These are phyloP conservation scores for Sinocyclocheilus maitianheensis DNA, from an alignment of 2,113 vertebrate genomes.

Conservation along the genomic window DNA sequence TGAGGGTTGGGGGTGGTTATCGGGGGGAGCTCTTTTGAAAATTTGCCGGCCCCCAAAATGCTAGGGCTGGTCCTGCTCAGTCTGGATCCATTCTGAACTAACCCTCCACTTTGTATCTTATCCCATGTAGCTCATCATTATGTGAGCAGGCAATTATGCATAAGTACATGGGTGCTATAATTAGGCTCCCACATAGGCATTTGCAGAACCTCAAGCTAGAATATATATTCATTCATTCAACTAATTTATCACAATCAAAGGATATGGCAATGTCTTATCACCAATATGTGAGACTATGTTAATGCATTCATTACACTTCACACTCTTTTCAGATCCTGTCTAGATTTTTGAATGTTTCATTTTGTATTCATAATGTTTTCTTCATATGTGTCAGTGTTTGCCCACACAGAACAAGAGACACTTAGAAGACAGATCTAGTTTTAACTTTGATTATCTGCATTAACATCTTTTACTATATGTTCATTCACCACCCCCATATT, in stretches of 20 bases:
- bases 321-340: constrained; percentile 59
- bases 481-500: too few species aligned
- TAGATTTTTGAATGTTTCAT: constrained; percentile 52
- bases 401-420: background rate
- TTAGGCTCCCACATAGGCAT: constrained; percentile 64
- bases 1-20: too few species aligned
- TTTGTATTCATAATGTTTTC: constrained; percentile 35
- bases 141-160: constrained; percentile 57
- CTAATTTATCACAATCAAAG: constrained; percentile 53
- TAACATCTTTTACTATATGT: too few species aligned
- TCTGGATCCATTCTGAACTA: constrained; percentile 24
- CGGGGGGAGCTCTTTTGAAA: too few species aligned
- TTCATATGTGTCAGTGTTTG: background rate
- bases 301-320: constrained; percentile 61
- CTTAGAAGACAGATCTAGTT: background rate
- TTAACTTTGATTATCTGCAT: too few species aligned
- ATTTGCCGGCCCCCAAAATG: too few species aligned
- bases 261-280: constrained; percentile 54
- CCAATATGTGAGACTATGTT: constrained; percentile 62
- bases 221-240: constrained; percentile 66
- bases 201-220: constrained; percentile 60
- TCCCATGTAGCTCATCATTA: constrained; percentile 53
- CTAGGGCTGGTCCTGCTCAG: background rate
- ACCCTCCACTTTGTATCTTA: constrained; percentile 51
- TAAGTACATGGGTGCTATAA: constrained; percentile 59